These are phyloP conservation scores for Imbricaverruca yamaguchii DNA, from an alignment of 2,888 invertebrate species.

Conservation along the genomic window DNA sequence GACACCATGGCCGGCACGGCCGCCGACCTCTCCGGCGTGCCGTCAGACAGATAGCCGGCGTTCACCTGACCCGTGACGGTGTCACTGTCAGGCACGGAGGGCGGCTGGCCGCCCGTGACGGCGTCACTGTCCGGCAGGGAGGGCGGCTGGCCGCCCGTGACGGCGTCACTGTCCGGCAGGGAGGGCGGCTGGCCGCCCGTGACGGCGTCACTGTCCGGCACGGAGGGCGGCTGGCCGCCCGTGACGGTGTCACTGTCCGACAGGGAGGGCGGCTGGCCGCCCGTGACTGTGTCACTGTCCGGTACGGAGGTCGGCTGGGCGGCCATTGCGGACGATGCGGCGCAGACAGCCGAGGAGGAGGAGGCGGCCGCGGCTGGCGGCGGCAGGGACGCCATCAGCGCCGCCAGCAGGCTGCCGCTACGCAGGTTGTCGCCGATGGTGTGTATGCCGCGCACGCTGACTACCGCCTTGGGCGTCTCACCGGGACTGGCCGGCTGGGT, in stretches of 20 bases:
- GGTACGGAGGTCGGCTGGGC: no score
- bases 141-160: neutral
- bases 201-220: neutral
- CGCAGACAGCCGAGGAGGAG: no score
- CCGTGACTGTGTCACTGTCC: no score
- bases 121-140: neutral
- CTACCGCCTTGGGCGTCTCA: neutral
- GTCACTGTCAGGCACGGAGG: no score
- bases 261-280: neutral
- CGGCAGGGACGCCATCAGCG: slow-evolving; percentile 8
- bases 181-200: no score
- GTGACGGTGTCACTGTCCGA: neutral
- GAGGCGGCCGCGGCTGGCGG: neutral
- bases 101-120: neutral
- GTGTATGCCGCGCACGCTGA: neutral
- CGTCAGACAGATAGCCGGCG: neutral
- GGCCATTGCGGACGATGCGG: neutral
- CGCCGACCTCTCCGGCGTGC: neutral
- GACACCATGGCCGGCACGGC: neutral
- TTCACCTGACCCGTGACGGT: neutral
- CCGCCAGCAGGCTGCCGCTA: neutral
- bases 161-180: no score
- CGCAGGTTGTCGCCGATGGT: neutral
- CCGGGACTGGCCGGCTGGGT: neutral
- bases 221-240: neutral